Conservation (phyloP, 2,888 invertebrate genomes). For the Osmoderma eremita region DNA sequence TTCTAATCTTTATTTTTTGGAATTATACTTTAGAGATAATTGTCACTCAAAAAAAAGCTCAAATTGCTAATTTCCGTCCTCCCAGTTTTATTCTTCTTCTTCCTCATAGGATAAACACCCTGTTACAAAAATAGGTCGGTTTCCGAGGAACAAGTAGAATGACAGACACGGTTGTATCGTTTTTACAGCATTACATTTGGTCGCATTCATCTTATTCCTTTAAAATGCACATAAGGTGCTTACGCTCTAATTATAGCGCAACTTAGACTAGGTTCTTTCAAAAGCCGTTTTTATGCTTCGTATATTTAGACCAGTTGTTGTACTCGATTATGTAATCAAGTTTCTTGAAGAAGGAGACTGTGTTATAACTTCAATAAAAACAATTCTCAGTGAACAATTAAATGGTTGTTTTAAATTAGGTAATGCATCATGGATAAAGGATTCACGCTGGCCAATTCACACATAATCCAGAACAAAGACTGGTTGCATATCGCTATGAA, state of each 20-base stretch:
- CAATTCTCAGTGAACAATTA: too few species aligned
- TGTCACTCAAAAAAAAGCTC: too few species aligned
- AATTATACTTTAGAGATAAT: too few species aligned
- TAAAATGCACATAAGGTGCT: slow-evolving; percentile 10
- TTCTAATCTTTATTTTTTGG: too few species aligned
- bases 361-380: too few species aligned
- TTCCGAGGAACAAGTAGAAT: slow-evolving; percentile 10
- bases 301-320: slow-evolving; percentile 3
- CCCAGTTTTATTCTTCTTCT: slow-evolving; percentile 19
- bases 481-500: too few species aligned
- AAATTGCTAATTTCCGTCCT: slow-evolving; percentile 19
- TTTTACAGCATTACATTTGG: slow-evolving; percentile 25
- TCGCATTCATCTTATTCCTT: slow-evolving; percentile 17
- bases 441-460: too few species aligned
- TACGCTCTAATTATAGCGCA: slow-evolving; percentile 23
- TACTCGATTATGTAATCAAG: not conserved
- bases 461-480: too few species aligned
- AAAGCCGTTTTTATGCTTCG: slow-evolving; percentile 6
- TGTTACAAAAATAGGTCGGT: slow-evolving; percentile 21
- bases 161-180: slow-evolving; percentile 22
- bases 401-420: too few species aligned
- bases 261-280: not conserved
- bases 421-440: too few species aligned
- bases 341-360: too few species aligned
- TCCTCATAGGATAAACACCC: slow-evolving; percentile 22